These are phyloP conservation scores for Syngnathus scovelli DNA, from an alignment of 2,113 vertebrate species.

Conservation along the genomic window DNA sequence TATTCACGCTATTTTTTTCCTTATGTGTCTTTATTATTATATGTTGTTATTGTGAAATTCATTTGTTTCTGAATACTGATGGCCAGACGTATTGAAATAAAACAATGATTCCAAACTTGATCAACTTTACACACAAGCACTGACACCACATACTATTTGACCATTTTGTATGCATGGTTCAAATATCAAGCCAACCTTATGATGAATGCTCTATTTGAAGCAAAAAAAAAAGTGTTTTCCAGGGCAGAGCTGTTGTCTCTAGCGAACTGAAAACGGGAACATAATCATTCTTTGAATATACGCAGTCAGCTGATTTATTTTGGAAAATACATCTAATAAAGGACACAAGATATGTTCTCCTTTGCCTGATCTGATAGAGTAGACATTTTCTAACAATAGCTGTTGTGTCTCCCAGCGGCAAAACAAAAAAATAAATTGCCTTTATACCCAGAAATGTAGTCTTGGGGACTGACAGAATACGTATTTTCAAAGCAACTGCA, in stretches of 20 bases:
- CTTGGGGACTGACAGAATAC: too few species aligned
- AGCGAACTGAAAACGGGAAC: constrained; percentile 43
- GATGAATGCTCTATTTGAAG: constrained; percentile 22
- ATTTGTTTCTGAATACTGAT: too few species aligned
- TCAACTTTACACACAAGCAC: too few species aligned
- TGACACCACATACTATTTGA: not conserved
- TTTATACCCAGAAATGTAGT: not conserved
- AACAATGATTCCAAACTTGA: too few species aligned
- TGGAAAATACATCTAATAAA: constrained; percentile 48
- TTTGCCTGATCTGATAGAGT: constrained; percentile 7
- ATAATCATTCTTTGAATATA: constrained; percentile 43
- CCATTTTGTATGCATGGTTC: not conserved
- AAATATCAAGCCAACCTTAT: not conserved
- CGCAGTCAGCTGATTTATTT: constrained; percentile 42
- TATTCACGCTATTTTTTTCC: too few species aligned
- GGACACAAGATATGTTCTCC: constrained; percentile 23
- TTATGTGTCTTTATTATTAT: too few species aligned
- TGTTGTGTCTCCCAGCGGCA: not conserved
- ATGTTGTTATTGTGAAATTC: too few species aligned
- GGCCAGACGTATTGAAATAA: too few species aligned
- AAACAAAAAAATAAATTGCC: not conserved
- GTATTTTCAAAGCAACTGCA: too few species aligned
- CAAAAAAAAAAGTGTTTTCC: constrained; percentile 49
- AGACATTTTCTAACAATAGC: not conserved
- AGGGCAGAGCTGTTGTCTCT: constrained; percentile 42